Conservation (phyloP, 2,797 vertebrate species). For the Mus caroli region DNA sequence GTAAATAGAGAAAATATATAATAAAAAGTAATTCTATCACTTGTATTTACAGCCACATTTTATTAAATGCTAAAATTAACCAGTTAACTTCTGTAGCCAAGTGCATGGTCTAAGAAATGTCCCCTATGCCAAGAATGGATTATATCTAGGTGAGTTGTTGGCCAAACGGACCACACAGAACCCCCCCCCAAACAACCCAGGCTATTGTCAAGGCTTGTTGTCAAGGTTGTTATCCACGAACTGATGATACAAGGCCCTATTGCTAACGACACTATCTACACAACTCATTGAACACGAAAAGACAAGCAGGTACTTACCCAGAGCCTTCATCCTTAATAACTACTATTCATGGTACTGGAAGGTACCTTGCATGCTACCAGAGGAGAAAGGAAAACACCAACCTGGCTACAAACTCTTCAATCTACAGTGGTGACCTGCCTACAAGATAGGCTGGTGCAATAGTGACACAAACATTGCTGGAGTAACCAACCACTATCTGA, state of each 20-base stretch:
- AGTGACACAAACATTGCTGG: not conserved
- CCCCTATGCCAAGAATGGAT: not conserved
- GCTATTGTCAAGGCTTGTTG: not conserved
- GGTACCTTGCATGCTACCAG: not conserved
- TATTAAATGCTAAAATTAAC: constrained; percentile 54
- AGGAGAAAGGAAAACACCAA: not conserved
- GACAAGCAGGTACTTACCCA: not conserved
- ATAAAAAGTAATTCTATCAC: constrained; percentile 25
- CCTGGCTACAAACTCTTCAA: not conserved
- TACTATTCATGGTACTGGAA: not conserved
- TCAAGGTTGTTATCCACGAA: not conserved
- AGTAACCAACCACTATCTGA: not conserved
- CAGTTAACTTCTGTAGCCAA: constrained; percentile 49
- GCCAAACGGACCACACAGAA: not conserved
- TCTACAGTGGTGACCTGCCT: not conserved
- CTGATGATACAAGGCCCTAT: not conserved
- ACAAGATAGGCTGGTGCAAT: not conserved
- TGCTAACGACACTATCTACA: not conserved
- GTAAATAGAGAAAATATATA: too few species aligned
- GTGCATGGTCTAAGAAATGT: not conserved
- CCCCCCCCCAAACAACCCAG: not conserved
- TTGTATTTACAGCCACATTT: constrained; percentile 52
- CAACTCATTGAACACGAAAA: not conserved
- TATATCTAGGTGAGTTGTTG: not conserved
- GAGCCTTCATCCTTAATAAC: not conserved